Conservation (phyloP, 2,888 invertebrate species). For the Artemia sinica region DNA sequence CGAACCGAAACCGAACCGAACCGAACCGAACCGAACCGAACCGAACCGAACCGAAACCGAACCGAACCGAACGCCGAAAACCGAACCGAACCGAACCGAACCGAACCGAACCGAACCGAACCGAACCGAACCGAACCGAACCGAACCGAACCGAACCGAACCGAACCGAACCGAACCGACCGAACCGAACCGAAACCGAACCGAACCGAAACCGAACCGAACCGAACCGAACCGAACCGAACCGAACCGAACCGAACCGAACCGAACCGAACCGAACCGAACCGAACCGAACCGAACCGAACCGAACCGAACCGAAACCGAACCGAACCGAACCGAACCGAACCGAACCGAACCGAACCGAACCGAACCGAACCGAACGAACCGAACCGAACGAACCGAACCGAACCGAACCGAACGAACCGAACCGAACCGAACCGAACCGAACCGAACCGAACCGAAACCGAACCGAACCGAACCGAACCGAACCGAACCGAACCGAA, state of each 20-base stretch:
- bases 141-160: conserved; percentile 21
- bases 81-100: conserved; percentile 23
- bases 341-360: conserved; percentile 23
- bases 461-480: too few relatives aligned
- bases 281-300: conserved; percentile 23
- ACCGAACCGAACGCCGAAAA: conserved; percentile 23
- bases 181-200: too few relatives aligned
- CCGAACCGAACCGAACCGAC: conserved; percentile 22
- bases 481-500: conserved; percentile 23
- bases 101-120: conserved; percentile 23
- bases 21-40: conserved; percentile 22
- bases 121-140: conserved; percentile 19
- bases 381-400: too few relatives aligned
- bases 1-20: conserved; percentile 22
- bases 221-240: conserved; percentile 22
- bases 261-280: conserved; percentile 22
- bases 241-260: conserved; percentile 19
- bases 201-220: too few relatives aligned
- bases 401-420: too few relatives aligned
- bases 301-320: too few relatives aligned
- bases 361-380: too few relatives aligned
- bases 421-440: too few relatives aligned
- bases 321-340: conserved; percentile 23
- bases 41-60: too few relatives aligned
- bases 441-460: too few relatives aligned